Percentiles rank a stretch among this genome's conserved stretches.
phyloP scores from a whole-genome alignment of 2,888 invertebrate genomes.

The Nemotelus nigrinus region DNA sequence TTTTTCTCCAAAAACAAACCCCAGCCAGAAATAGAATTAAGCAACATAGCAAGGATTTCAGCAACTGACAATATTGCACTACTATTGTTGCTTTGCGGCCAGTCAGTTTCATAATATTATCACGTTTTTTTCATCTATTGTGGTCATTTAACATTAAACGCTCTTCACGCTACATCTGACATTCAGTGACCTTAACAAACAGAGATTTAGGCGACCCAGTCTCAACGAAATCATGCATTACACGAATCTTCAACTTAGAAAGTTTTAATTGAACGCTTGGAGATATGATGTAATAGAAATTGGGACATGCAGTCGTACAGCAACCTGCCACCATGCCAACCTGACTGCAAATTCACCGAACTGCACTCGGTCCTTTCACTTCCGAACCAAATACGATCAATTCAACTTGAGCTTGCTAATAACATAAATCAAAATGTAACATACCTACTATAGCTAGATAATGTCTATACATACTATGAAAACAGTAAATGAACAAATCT shows the following conservation, averaged over 20 bases:
- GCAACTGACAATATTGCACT: too few species aligned
- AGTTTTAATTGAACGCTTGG: conserved; percentile 32
- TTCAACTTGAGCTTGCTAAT: neutral
- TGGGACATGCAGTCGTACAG: neutral
- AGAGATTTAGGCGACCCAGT: conserved; percentile 3
- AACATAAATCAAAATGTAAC: too few species aligned
- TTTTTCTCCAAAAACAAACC: too few species aligned
- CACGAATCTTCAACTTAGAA: conserved; percentile 8
- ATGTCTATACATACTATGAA: too few species aligned
- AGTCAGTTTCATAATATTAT: too few species aligned
- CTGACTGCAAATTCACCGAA: neutral
- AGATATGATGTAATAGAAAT: conserved; percentile 29
- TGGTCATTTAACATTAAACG: neutral
- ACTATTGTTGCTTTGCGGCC: too few species aligned
- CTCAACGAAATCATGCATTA: neutral
- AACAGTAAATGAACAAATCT: too few species aligned
- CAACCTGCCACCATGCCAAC: neutral
- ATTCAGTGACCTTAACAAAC: conserved; percentile 7
- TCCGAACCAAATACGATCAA: conserved; percentile 30
- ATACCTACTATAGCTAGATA: too few species aligned
- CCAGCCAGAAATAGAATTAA: too few species aligned
- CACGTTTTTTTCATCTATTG: too few species aligned
- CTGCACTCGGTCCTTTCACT: conserved; percentile 40
- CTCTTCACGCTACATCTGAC: neutral
- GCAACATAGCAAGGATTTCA: too few species aligned